phyloP scores from a whole-genome alignment of 92 coral and sea anemone genomes.

The Ricordea florida region DNA sequence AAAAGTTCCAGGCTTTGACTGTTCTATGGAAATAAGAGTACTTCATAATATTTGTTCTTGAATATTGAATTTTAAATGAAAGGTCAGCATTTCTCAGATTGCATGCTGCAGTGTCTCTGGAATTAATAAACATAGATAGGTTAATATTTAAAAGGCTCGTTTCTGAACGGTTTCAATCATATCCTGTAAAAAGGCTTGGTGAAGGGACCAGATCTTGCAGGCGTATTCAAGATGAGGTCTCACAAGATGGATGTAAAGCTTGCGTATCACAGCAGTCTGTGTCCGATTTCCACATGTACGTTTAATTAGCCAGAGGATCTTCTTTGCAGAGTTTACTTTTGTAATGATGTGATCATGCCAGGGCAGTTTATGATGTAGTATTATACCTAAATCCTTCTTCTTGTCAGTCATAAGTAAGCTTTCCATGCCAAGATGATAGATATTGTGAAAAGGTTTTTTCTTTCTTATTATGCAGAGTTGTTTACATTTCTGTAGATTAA shows the following conservation, averaged over 20 bases:
- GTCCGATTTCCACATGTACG: constrained; percentile 13
- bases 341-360: constrained; percentile 28
- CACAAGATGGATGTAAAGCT: no score
- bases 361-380: constrained; percentile 20
- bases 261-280: background rate
- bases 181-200: constrained; percentile 22
- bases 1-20: no score
- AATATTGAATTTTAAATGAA: no score
- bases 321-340: constrained; percentile 32
- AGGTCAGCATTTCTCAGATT: no score
- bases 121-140: background rate
- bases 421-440: constrained; percentile 22
- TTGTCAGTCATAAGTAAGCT: background rate
- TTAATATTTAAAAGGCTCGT: background rate
- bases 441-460: constrained; percentile 11
- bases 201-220: constrained; percentile 54
- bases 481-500: constrained; percentile 6
- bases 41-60: no score
- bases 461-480: constrained; percentile 32
- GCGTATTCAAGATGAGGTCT: no score
- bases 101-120: background rate
- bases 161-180: constrained; percentile 1
- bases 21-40: no score
- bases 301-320: constrained; percentile 9
- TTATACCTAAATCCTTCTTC: constrained; percentile 31